Conservation (phyloP, 2,888 invertebrate species). For the Coenonympha arcania region DNA sequence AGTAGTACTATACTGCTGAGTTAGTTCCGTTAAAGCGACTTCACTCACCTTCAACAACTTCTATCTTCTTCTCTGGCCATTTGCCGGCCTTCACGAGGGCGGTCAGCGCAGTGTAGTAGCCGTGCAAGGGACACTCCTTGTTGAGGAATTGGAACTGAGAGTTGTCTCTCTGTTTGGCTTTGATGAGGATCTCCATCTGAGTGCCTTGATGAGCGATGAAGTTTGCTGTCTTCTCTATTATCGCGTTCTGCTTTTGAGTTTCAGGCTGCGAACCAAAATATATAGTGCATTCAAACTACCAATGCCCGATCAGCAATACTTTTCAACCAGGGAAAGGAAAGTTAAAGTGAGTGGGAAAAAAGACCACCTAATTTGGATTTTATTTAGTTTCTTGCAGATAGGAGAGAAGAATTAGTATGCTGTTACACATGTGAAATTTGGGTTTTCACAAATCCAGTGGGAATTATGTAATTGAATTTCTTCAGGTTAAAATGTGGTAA, state of each 20-base stretch:
- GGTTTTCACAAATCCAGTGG: no score
- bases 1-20: no score
- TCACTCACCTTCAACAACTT: slow-evolving; percentile 29
- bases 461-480: no score
- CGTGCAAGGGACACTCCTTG: slow-evolving; percentile 86
- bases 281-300: no score
- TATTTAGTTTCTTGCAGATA: no score
- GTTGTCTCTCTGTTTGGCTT: slow-evolving; percentile 96
- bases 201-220: slow-evolving; percentile 92
- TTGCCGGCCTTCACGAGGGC: slow-evolving; percentile 52
- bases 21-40: neutral
- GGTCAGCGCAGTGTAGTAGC: slow-evolving; percentile 87
- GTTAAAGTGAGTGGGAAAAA: no score
- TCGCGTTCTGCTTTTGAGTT: slow-evolving; percentile 89
- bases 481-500: no score
- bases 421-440: no score
- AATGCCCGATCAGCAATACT: no score
- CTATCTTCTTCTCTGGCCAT: slow-evolving; percentile 56
- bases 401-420: no score
- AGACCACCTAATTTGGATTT: no score
- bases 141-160: slow-evolving; percentile 94
- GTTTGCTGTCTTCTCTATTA: slow-evolving; percentile 95
- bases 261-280: slow-evolving; percentile 78
- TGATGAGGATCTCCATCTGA: slow-evolving; percentile 99
- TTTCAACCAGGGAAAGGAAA: no score